Evolutionary conservation across 2,888 invertebrate genomes (phyloP).

Genomic region (Hipparchia semele): DNA sequence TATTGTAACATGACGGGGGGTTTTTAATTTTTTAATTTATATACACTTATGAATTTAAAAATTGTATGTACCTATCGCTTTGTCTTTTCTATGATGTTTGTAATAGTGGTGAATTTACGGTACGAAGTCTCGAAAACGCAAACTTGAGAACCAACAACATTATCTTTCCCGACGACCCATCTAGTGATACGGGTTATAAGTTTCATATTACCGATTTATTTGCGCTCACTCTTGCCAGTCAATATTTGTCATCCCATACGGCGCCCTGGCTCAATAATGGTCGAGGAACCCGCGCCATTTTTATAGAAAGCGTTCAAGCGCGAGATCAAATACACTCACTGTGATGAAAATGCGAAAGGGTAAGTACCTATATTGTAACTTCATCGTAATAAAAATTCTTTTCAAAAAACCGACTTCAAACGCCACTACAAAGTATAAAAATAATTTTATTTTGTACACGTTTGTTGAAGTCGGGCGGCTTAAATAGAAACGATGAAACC

Average conservation of each 20-base stretch:
- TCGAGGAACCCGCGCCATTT: slow-evolving; percentile 36
- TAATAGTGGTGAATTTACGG: too few species aligned
- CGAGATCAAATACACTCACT: slow-evolving; percentile 35
- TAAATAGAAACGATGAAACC: too few species aligned
- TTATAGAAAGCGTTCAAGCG: slow-evolving; percentile 34
- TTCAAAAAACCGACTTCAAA: too few species aligned
- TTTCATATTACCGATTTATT: slow-evolving; percentile 44
- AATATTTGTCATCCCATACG: slow-evolving; percentile 44
- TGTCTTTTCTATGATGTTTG: too few species aligned
- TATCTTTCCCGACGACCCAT: slow-evolving; percentile 4
- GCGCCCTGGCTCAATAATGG: slow-evolving; percentile 42
- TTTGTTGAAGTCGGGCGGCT: too few species aligned
- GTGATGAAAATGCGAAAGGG: slow-evolving; percentile 30
- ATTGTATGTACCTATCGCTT: background rate
- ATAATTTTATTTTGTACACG: too few species aligned
- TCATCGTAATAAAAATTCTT: too few species aligned
- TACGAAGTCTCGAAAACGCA: background rate
- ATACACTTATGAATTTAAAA: too few species aligned
- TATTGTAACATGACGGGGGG: too few species aligned
- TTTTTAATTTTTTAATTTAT: too few species aligned
- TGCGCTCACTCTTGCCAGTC: slow-evolving; percentile 40
- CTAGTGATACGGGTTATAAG: slow-evolving; percentile 20
- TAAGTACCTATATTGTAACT: slow-evolving; percentile 11
- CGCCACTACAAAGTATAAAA: too few species aligned
- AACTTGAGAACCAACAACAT: slow-evolving; percentile 12